Percentiles rank a stretch among this genome's conserved stretches.
These are phyloP conservation scores for Pseudomugil tenellus DNA, from an alignment of 2,797 vertebrate genomes.

Conservation along the genomic window DNA sequence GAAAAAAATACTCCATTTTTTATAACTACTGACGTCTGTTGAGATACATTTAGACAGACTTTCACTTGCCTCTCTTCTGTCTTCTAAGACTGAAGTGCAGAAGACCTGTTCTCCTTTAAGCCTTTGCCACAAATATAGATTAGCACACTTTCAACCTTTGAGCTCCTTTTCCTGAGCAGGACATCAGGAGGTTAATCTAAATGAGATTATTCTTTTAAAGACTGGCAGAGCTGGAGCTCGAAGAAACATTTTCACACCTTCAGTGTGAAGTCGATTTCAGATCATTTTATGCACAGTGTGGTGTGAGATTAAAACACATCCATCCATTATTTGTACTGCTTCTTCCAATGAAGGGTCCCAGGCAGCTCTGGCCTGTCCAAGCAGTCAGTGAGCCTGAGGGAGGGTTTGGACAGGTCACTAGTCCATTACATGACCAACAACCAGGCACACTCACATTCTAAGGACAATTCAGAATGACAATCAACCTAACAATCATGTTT, in stretches of 20 bases:
- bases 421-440: no score
- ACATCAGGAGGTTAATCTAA: conserved; percentile 50
- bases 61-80: background rate
- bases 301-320: no score
- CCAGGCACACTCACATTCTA: no score
- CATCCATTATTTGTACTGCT: no score
- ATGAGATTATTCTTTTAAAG: conserved; percentile 34
- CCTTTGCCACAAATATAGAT: conserved; percentile 18
- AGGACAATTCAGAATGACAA: no score
- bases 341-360: no score
- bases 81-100: background rate
- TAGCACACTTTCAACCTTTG: conserved; percentile 40
- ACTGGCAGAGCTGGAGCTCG: background rate
- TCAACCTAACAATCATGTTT: no score
- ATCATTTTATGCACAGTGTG: conserved; percentile 5
- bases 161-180: conserved; percentile 13
- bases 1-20: no score
- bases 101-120: conserved; percentile 14
- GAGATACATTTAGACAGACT: conserved; percentile 25
- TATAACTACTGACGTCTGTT: conserved; percentile 6
- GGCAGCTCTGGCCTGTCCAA: no score
- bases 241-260: conserved; percentile 31
- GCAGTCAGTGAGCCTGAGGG: no score
- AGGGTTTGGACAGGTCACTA: no score
- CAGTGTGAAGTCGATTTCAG: conserved; percentile 11